phyloP scores from a whole-genome alignment of 2,797 vertebrate genomes.

The Xenentodon cancila region DNA sequence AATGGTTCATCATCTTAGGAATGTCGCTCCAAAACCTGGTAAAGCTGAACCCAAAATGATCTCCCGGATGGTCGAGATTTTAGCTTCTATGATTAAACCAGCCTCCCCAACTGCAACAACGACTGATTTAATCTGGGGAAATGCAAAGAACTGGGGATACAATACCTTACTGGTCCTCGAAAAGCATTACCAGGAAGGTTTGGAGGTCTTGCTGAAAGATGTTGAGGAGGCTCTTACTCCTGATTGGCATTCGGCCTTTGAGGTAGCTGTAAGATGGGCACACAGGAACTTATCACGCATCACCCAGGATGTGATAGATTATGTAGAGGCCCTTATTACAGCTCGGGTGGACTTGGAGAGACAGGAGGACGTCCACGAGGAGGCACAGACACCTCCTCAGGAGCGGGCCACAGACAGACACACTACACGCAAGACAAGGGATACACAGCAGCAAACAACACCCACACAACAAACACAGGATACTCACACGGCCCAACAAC shows the following conservation, averaged over 20 bases:
- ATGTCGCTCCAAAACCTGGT: no score
- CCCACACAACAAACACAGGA: neutral
- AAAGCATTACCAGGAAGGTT: neutral
- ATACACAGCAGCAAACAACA: neutral
- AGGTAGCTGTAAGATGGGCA: neutral
- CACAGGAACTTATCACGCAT: neutral
- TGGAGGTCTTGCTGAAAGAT: neutral
- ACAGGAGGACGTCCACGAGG: no score
- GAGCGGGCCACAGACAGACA: neutral
- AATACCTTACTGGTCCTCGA: neutral
- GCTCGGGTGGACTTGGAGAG: neutral
- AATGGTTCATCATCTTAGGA: no score
- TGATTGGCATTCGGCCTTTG: neutral
- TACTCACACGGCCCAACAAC: neutral
- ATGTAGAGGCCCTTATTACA: neutral
- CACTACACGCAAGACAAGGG: neutral
- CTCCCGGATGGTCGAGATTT: no score
- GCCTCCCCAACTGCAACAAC: no score
- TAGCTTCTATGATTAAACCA: no score
- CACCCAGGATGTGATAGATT: neutral
- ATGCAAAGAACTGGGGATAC: neutral
- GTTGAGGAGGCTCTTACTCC: neutral
- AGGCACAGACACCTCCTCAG: rapidly evolving
- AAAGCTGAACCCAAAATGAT: no score
- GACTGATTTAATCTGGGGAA: no score